phyloP scores from a whole-genome alignment of 2,797 vertebrate genomes.

The Craterocephalus amniculus region DNA sequence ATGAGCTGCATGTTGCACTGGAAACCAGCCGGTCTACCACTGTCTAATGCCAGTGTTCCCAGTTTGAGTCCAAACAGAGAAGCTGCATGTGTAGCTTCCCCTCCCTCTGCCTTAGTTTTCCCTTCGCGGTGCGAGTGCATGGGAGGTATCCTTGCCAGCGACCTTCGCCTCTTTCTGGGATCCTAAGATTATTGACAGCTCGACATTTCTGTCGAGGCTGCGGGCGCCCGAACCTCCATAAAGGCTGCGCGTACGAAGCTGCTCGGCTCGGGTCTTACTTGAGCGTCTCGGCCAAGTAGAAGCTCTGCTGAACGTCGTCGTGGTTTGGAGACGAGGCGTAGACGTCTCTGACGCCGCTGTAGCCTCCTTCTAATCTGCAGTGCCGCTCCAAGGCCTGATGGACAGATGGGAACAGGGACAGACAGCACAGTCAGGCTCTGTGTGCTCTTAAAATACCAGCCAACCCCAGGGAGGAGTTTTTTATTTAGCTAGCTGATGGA shows the following conservation, averaged over 20 bases:
- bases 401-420: background rate
- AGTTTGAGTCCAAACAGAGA: too few species aligned
- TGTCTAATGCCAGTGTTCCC: too few species aligned
- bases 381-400: slow-evolving; percentile 92
- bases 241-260: slow-evolving; percentile 2
- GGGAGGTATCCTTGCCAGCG: background rate
- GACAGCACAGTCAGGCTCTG: slow-evolving; percentile 16
- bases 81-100: too few species aligned
- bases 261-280: slow-evolving; percentile 87
- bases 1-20: too few species aligned
- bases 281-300: slow-evolving; percentile 96
- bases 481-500: slow-evolving; percentile 5
- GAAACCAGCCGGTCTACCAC: too few species aligned
- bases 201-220: slow-evolving; percentile 22
- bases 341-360: slow-evolving; percentile 94
- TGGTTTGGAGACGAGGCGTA: slow-evolving; percentile 87
- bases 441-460: slow-evolving; percentile 18
- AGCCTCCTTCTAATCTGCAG: slow-evolving; percentile 93
- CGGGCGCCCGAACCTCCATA: slow-evolving; percentile 8
- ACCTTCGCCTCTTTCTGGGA: slow-evolving; percentile 10
- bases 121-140: background rate
- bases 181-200: slow-evolving; percentile 20
- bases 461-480: slow-evolving; percentile 3
- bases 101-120: background rate
- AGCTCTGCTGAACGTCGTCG: slow-evolving; percentile 98